These are phyloP conservation scores for Epinotia bilunana DNA, from an alignment of 2,888 invertebrate species.

Conservation along the genomic window DNA sequence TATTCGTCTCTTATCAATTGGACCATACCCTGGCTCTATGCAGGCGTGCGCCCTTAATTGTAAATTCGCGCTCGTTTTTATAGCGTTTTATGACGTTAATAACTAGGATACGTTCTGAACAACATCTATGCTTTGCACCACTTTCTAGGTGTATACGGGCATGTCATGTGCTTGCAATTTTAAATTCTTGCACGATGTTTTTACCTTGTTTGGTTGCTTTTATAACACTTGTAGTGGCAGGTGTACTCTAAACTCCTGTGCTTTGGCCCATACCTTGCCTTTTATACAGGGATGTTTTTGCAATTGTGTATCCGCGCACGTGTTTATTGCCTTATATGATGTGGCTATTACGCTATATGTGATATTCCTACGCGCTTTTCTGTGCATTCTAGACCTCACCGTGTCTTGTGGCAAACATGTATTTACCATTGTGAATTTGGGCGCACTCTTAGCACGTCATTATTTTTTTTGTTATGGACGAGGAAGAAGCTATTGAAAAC, in stretches of 20 bases:
- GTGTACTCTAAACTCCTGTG: not conserved
- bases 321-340: not conserved
- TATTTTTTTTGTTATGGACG: too few relatives aligned
- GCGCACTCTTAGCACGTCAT: not conserved
- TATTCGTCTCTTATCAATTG: conserved; percentile 43
- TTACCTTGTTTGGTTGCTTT: conserved; percentile 7
- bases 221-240: not conserved
- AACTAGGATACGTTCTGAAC: not conserved
- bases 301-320: not conserved
- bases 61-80: conserved; percentile 59
- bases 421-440: not conserved
- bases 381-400: not conserved
- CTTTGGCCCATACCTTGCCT: too few relatives aligned
- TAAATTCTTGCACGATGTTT: not conserved
- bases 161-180: not conserved
- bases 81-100: not conserved
- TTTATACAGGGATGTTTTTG: too few relatives aligned
- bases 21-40: conserved; percentile 54
- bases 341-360: not conserved
- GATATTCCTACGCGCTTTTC: not conserved
- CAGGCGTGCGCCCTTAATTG: conserved; percentile 59
- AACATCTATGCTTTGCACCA: conserved; percentile 1
- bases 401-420: not conserved
- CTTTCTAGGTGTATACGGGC: not conserved
- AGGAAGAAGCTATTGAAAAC: not conserved